These are phyloP conservation scores for Elysia crispata DNA, from an alignment of 2,888 invertebrate genomes.

Conservation along the genomic window DNA sequence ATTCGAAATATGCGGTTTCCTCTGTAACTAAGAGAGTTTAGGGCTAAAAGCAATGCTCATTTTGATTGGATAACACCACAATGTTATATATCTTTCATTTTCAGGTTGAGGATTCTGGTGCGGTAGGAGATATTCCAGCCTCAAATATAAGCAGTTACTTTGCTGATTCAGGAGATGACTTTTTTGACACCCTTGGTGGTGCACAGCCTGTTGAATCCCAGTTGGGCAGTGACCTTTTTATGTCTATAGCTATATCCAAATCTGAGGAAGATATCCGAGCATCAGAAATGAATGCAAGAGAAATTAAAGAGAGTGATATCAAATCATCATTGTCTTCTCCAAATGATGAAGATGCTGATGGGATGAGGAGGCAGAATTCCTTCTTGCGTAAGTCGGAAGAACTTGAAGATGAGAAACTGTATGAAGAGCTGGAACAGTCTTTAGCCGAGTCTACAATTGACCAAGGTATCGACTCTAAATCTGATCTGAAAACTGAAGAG, in stretches of 20 bases:
- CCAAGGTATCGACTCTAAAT: not conserved
- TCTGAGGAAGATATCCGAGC: constrained; percentile 44
- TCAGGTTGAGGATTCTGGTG: no score
- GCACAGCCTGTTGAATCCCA: constrained; percentile 3
- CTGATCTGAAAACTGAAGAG: not conserved
- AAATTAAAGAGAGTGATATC: constrained; percentile 44
- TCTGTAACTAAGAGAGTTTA: no score
- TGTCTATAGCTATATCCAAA: constrained; percentile 44
- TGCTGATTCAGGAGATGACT: constrained; percentile 59
- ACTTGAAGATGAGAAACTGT: constrained; percentile 22
- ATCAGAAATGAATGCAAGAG: constrained; percentile 46
- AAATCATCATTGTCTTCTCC: constrained; percentile 10
- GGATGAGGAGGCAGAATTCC: constrained; percentile 40
- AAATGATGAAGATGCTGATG: constrained; percentile 24
- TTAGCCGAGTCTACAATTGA: not conserved
- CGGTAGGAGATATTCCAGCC: not conserved
- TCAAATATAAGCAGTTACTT: constrained; percentile 67
- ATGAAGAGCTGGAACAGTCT: constrained; percentile 6
- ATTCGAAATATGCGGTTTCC: no score
- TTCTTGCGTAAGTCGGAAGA: constrained; percentile 36
- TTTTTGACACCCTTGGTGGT: constrained; percentile 60
- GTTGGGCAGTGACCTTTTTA: constrained; percentile 38
- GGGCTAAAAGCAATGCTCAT: no score
- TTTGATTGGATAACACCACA: no score
- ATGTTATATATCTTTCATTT: no score